Evolutionary conservation across 2,888 invertebrate species (phyloP), one percentile per base, ranked within the genome.

Genomic region (Pharmacophagus antenor): DNA sequence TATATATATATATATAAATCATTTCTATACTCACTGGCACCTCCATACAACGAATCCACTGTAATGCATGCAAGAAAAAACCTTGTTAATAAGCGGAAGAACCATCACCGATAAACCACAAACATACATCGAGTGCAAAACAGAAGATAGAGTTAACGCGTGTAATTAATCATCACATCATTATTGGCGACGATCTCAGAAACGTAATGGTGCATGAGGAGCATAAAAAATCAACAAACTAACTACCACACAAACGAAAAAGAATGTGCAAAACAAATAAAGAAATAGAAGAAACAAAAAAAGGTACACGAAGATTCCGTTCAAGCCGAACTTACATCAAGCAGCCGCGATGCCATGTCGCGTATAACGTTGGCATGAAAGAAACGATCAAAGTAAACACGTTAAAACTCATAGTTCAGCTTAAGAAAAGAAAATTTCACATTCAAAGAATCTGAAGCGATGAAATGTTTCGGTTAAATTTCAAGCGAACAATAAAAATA

Each of bases 21-120:
- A 44, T 3, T 20, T 41, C 31, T 23, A 55, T 84, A 93, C 93
- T 93, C 92, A 93, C 93, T 93, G 85, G 93, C 92, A 84, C 93
- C 93, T 92, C 94, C 94, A 93, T 93, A 93, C 78, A 94, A 89
- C 74, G 94, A 94, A 92, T 94, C 95, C 92, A 94, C 95, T 94
- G 92, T 71, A 84, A 82, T 52, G 81, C 68, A 68, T 70, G 81
- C 80, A 82, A 72, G 77, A 69, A 78, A 80, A 80, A 74, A 87
- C 77, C 73, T 70, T 63, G 82, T 91, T 92, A 92, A 88, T 89
- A 68, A 58, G 62, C 57, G 64, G 51, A 64, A 62, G 60, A 44
- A 65, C 25, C 63, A 53, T 54, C 54, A 65, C 20, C 63, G 62
- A 37, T 67, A 63, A 66, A 61, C 67, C 65, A 77, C 70, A 79